A percentile compares a stretch with the other conserved stretches of the same genome.
phyloP scores from a whole-genome alignment of 2,888 invertebrate genomes.

The Himalopsyche japonica region DNA sequence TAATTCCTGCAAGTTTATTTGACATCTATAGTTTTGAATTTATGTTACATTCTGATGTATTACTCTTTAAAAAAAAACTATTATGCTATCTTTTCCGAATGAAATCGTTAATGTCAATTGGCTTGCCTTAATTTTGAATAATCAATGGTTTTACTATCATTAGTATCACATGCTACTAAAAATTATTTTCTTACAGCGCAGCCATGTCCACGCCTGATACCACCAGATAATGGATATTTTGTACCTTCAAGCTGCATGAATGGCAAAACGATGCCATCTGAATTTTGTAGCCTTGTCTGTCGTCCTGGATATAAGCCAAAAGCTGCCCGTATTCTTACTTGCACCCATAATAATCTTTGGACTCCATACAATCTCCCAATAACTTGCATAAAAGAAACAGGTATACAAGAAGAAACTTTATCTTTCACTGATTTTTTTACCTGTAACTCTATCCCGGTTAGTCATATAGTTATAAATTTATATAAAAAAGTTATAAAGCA shows the following conservation, averaged over 20 bases:
- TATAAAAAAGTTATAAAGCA: no score
- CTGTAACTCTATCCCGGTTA: no score
- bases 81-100: no score
- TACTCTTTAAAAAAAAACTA: no score
- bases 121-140: background rate
- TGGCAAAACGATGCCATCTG: conserved; percentile 52
- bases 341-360: conserved; percentile 48
- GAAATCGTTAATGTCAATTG: no score
- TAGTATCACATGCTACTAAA: background rate
- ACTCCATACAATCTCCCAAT: conserved; percentile 45
- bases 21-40: no score
- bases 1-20: no score
- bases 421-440: no score
- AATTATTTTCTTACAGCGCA: conserved; percentile 46
- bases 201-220: conserved; percentile 54
- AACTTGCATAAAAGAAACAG: conserved; percentile 43
- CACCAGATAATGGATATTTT: conserved; percentile 57
- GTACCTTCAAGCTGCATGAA: conserved; percentile 57
- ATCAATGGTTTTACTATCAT: background rate
- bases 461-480: no score
- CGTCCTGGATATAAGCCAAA: conserved; percentile 52
- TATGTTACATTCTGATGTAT: no score
- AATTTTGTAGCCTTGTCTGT: conserved; percentile 56
- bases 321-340: conserved; percentile 46
- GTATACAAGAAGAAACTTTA: background rate